Evolutionary conservation across 2,113 vertebrate species (phyloP).

Genomic region (Cranoglanis bouderius): DNA sequence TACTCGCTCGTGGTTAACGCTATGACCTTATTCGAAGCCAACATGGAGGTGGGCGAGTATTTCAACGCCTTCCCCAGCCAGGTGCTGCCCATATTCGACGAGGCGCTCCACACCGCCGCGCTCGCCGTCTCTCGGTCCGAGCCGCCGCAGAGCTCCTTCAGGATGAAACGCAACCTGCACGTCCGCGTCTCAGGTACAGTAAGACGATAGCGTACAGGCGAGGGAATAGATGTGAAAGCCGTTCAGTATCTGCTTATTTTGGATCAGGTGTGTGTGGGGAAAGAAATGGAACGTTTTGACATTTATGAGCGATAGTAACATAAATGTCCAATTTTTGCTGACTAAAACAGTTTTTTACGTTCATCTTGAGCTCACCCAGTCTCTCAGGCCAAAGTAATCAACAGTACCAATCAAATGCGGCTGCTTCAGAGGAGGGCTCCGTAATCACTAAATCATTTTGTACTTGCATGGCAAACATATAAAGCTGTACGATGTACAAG

Average conservation of each 20-base stretch:
- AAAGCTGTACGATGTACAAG: too few species aligned
- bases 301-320: not conserved
- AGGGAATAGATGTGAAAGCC: not conserved
- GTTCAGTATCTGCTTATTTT: not conserved
- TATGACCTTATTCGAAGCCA: conserved; percentile 91
- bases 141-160: conserved; percentile 42
- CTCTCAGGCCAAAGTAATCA: not conserved
- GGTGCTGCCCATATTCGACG: conserved; percentile 84
- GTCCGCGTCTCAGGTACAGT: conserved; percentile 83
- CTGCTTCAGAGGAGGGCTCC: too few species aligned
- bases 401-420: not conserved
- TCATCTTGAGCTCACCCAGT: not conserved
- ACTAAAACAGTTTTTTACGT: not conserved
- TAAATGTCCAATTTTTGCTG: not conserved
- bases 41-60: conserved; percentile 93
- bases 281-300: not conserved
- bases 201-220: conserved; percentile 37
- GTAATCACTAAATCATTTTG: not conserved
- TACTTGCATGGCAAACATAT: too few species aligned
- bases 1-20: conserved; percentile 86
- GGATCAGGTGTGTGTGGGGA: not conserved
- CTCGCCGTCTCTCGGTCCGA: conserved; percentile 59
- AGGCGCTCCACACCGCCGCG: conserved; percentile 76
- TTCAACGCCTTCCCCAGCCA: conserved; percentile 84
- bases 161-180: conserved; percentile 80